phyloP scores from a whole-genome alignment of 2,797 vertebrate genomes.

The Hydrophis major region DNA sequence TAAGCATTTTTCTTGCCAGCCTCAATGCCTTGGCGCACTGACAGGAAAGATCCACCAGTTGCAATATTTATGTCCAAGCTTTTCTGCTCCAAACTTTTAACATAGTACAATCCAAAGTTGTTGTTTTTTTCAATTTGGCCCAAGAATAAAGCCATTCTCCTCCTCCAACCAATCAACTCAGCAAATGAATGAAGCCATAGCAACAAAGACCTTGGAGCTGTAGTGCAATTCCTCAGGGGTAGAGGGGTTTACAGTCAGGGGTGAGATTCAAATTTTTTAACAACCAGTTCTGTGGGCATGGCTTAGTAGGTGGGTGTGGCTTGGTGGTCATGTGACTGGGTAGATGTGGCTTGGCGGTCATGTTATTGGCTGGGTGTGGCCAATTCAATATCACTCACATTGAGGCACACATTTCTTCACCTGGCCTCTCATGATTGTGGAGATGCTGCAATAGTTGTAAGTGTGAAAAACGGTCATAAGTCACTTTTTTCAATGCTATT shows the following conservation, averaged over 20 bases:
- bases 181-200: slow-evolving; percentile 57
- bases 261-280: too few species aligned
- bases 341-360: too few species aligned
- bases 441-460: too few species aligned
- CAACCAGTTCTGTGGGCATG: too few species aligned
- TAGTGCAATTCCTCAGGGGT: slow-evolving; percentile 54
- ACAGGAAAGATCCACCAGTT: slow-evolving; percentile 25
- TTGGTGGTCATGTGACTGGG: too few species aligned
- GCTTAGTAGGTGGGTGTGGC: too few species aligned
- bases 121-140: slow-evolving; percentile 27
- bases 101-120: background rate
- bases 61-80: slow-evolving; percentile 5
- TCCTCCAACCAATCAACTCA: slow-evolving; percentile 52
- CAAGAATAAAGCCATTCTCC: slow-evolving; percentile 41
- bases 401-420: too few species aligned
- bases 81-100: background rate
- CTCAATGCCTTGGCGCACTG: background rate
- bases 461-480: too few species aligned
- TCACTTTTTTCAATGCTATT: too few species aligned
- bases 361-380: too few species aligned
- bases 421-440: too few species aligned
- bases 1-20: background rate
- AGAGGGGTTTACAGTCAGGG: slow-evolving; percentile 36
- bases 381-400: too few species aligned
- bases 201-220: slow-evolving; percentile 52